Base-by-base conservation (phyloP, 1,140 invertebrate genomes). In the Palaemon carinicauda region DNA sequence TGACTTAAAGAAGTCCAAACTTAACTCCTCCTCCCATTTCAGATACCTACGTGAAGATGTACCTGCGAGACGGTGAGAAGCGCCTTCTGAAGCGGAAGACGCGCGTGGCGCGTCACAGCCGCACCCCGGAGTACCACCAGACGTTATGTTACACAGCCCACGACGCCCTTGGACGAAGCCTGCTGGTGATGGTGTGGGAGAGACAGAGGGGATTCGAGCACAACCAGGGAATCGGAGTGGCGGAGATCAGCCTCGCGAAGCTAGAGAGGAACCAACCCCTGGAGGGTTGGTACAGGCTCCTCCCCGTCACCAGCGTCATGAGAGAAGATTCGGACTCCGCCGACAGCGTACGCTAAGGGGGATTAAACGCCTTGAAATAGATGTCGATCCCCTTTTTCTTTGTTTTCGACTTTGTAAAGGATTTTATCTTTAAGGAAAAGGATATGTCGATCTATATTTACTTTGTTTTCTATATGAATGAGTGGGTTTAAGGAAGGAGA, bases 31-130 rank as follows among this genome's bases (percentile, higher is more conserved):
- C n/a, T 71, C 84, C n/a, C 52, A 87, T 74, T 86, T 92, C 94
- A 93, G 97, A 98, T 91, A 98, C 97, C 4, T 98, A 98, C 92
- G 96, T 98, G 74, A 98, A 98, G 92, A 98, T 96, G 73, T 98
- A 98, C 91, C 92, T 98, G 41, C 94, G 96, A 50, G 96, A 97
- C 90, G 96, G 96, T 41, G 95, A 96, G 74, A 94, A 96, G 88
- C 95, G 96, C 94, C 92, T 97, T 78, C 96, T 97, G 90, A 98
- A 98, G 91, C 95, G 96, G 87, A 98, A 98, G 91, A 98, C 97
- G 0, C 93, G 95, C 52, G 95, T 96, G 1, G 93, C 96, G 4
- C 93, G 95, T 31, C 95, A 95, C 89, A 95, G 94, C 31, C 94
- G 93, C 78, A 95, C 96, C 90, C 97, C 97, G 10, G 93, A 96